Evolutionary conservation across 1,140 invertebrate species (phyloP).

Genomic region (Mamestra configurata): DNA sequence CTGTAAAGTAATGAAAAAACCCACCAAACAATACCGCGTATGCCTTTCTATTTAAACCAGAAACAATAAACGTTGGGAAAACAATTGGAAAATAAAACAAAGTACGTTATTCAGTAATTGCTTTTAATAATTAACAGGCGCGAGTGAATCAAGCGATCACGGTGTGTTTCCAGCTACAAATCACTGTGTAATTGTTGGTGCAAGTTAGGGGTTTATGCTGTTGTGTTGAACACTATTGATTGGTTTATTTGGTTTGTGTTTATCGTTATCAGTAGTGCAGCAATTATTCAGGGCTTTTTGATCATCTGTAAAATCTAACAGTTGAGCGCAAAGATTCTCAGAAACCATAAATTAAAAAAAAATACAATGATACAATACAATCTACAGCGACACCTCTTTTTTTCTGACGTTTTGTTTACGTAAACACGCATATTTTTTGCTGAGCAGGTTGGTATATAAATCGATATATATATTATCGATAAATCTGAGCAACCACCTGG

Average conservation of each 20-base stretch:
- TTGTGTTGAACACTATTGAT: background rate
- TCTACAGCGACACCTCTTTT: too few relatives aligned
- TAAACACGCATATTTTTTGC: too few relatives aligned
- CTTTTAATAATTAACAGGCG: constrained; percentile 80
- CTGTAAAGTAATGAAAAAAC: too few relatives aligned
- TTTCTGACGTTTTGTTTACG: too few relatives aligned
- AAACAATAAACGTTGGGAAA: constrained; percentile 47
- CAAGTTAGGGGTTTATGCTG: constrained; percentile 54
- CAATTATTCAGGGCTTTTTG: too few relatives aligned
- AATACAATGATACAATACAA: too few relatives aligned
- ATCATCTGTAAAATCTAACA: too few relatives aligned
- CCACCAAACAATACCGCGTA: background rate
- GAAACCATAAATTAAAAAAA: too few relatives aligned
- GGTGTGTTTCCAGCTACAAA: constrained; percentile 73
- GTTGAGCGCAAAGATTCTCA: too few relatives aligned
- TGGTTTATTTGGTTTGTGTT: background rate
- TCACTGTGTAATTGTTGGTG: constrained; percentile 64
- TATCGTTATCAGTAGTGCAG: background rate
- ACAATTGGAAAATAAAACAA: constrained; percentile 53
- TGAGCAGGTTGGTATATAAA: too few relatives aligned
- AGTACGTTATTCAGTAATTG: constrained; percentile 60
- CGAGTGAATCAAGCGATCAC: constrained; percentile 77
- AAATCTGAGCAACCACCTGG: too few relatives aligned
- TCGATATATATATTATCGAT: too few relatives aligned
- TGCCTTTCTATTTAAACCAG: background rate